Evolutionary conservation across 2,888 invertebrate genomes (phyloP).

Genomic region (Diploptera punctata): DNA sequence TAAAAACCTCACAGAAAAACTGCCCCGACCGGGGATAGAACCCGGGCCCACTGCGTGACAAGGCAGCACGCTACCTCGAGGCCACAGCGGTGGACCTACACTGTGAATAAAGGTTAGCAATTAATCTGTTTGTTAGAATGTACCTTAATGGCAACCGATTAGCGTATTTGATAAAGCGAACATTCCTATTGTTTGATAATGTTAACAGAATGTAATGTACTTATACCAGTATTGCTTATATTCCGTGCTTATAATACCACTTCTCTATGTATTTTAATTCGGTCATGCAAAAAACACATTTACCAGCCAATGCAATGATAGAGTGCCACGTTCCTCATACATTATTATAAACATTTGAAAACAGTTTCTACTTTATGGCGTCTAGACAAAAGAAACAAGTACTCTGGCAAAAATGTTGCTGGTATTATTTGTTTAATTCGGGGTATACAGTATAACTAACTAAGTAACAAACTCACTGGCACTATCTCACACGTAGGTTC

Average conservation of each 20-base stretch:
- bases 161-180: neutral
- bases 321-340: neutral
- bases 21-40: too few species aligned
- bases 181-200: neutral
- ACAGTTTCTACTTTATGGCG: neutral
- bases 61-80: too few species aligned
- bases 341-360: neutral
- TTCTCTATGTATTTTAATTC: neutral
- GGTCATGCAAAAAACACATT: conserved; percentile 8
- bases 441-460: too few species aligned
- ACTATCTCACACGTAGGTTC: too few species aligned
- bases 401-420: too few species aligned
- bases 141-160: neutral
- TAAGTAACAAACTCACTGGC: too few species aligned
- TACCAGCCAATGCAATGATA: neutral
- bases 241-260: neutral
- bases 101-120: too few species aligned
- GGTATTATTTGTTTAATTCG: too few species aligned
- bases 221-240: neutral
- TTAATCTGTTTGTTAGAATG: too few species aligned
- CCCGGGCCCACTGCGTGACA: too few species aligned
- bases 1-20: too few species aligned
- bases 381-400: neutral
- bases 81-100: too few species aligned
- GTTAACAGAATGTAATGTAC: neutral